phyloP scores from a whole-genome alignment of 2,113 vertebrate genomes.

The Chaenocephalus aceratus region DNA sequence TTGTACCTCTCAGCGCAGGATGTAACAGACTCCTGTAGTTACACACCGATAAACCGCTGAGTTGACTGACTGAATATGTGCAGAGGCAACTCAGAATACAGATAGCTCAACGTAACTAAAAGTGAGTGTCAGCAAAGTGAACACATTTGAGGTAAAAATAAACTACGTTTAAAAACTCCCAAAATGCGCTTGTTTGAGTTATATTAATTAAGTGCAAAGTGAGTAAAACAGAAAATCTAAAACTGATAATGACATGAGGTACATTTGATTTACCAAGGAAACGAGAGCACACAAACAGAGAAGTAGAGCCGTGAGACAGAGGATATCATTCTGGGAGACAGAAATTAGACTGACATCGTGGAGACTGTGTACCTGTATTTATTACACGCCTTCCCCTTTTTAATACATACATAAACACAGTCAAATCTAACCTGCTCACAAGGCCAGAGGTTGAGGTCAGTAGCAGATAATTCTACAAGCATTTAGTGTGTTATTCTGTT shows the following conservation, averaged over 20 bases:
- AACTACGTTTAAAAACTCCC: not conserved
- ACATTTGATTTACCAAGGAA: no score
- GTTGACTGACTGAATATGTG: constrained; percentile 13
- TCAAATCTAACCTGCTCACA: not conserved
- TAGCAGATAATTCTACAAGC: not conserved
- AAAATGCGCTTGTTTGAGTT: not conserved
- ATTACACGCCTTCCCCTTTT: constrained; percentile 5
- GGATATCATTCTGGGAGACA: constrained; percentile 12
- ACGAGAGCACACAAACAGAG: not conserved
- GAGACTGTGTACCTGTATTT: constrained; percentile 20
- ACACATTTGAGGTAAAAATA: not conserved
- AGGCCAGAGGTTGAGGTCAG: not conserved
- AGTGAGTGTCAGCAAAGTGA: constrained; percentile 2
- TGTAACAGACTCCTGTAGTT: constrained; percentile 4
- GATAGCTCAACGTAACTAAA: not conserved
- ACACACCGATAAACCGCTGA: constrained; percentile 1
- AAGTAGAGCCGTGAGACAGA: constrained; percentile 1
- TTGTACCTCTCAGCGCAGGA: constrained; percentile 10
- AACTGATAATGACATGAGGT: not conserved
- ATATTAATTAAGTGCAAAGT: no score
- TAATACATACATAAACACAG: constrained; percentile 10
- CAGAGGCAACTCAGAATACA: constrained; percentile 3
- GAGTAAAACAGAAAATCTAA: not conserved
- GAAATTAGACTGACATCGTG: constrained; percentile 21
- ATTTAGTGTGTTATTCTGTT: constrained; percentile 30